Percentiles rank a stretch among this genome's conserved stretches.
phyloP scores from a whole-genome alignment of 2,797 vertebrate genomes.

The Sorex maritimensis region DNA sequence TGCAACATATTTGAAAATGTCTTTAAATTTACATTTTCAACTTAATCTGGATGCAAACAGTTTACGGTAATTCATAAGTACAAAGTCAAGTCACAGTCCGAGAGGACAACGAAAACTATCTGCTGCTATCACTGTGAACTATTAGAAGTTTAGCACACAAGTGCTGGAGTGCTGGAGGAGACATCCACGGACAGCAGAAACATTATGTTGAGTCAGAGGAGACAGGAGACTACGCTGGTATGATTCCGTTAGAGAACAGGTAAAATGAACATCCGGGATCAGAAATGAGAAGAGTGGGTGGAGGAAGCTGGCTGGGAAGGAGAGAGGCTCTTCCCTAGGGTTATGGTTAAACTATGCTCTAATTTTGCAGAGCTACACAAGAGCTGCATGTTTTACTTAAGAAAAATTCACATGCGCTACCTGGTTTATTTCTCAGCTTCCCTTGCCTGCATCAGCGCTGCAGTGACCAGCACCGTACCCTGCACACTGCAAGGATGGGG shows the following conservation, averaged over 20 bases:
- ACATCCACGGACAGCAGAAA: slow-evolving; percentile 48
- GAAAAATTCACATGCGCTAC: background rate
- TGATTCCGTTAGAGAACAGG: slow-evolving; percentile 37
- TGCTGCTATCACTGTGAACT: slow-evolving; percentile 47
- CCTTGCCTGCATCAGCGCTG: no score
- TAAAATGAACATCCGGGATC: background rate
- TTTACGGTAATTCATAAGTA: slow-evolving; percentile 46
- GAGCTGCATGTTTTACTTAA: slow-evolving; percentile 21
- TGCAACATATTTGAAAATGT: slow-evolving; percentile 44
- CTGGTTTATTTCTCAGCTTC: no score
- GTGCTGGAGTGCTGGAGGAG: background rate
- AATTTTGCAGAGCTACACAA: slow-evolving; percentile 40
- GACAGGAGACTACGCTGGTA: background rate
- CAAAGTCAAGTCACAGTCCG: slow-evolving; percentile 55
- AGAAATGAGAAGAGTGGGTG: slow-evolving; percentile 35
- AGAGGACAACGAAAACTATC: slow-evolving; percentile 41
- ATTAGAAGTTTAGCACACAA: slow-evolving; percentile 55
- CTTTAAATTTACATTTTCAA: slow-evolving; percentile 67
- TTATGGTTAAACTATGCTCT: background rate
- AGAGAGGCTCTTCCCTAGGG: background rate
- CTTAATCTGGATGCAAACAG: slow-evolving; percentile 62
- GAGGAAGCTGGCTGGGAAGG: background rate
- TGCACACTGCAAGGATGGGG: no score
- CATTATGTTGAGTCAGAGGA: slow-evolving; percentile 11
- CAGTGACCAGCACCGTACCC: no score